Conservation (phyloP, 2,113 vertebrate species). For the Trogon melanurus region DNA sequence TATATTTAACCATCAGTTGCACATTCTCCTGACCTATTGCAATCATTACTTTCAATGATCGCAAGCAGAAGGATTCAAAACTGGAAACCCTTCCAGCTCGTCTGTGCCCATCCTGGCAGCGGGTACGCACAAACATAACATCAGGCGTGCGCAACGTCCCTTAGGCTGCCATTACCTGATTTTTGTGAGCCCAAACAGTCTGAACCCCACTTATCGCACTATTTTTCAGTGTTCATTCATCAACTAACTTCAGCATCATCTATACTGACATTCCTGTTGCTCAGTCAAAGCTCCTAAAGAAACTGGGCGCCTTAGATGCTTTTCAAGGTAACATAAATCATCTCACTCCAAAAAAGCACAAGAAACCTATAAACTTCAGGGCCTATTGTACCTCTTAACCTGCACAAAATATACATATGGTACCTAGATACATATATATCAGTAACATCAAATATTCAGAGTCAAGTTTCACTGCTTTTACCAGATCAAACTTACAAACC, state of each 20-base stretch:
- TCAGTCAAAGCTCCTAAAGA: background rate
- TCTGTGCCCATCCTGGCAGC: background rate
- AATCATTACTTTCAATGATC: background rate
- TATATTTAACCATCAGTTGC: background rate
- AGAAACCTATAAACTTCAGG: background rate
- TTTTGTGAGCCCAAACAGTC: background rate
- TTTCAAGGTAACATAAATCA: background rate
- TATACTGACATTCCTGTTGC: background rate
- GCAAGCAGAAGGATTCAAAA: background rate
- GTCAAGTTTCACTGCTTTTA: background rate
- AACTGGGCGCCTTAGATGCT: background rate
- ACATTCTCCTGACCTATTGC: background rate
- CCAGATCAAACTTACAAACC: background rate
- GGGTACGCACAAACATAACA: background rate
- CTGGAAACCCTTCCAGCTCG: background rate
- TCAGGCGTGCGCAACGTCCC: rapidly evolving
- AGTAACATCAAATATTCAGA: background rate
- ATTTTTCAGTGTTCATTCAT: background rate
- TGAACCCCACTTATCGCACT: background rate
- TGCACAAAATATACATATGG: background rate
- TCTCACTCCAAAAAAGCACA: background rate
- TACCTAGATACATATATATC: background rate
- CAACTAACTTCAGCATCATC: background rate
- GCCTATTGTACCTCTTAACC: background rate
- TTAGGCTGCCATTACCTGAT: background rate